These are phyloP conservation scores for Crenichthys baileyi DNA, from an alignment of 2,797 vertebrate species.

Conservation along the genomic window DNA sequence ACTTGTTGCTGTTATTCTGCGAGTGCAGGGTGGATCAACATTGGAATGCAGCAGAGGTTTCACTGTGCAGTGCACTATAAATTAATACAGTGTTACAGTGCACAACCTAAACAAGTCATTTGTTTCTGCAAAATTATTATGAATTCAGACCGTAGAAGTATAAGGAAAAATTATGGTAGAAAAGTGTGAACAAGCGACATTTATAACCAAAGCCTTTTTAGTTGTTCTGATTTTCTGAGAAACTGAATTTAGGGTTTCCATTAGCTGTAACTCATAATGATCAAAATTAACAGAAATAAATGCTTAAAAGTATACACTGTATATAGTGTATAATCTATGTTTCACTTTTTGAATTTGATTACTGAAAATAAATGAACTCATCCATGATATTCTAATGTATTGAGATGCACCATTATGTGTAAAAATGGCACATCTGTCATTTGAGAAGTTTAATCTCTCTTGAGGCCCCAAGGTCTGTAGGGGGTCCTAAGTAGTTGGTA, in stretches of 20 bases:
- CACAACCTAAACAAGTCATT: background rate
- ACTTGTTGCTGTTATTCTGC: background rate
- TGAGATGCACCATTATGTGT: background rate
- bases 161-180: background rate
- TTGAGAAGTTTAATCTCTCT: background rate
- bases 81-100: background rate
- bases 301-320: background rate
- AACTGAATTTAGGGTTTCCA: background rate
- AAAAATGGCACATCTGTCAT: background rate
- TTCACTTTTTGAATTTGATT: background rate
- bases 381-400: background rate
- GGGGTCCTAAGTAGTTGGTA: background rate
- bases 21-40: background rate
- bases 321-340: no score
- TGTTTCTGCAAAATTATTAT: background rate
- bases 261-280: background rate
- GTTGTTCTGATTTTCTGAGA: background rate
- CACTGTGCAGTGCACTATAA: no score
- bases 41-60: background rate
- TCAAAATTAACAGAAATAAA: background rate
- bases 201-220: background rate
- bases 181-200: background rate
- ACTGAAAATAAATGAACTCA: background rate
- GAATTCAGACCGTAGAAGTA: background rate
- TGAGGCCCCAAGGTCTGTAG: background rate